A percentile compares a stretch with the other conserved stretches of the same genome.
phyloP scores from a whole-genome alignment of 1,140 invertebrate species.

The Apis florea region DNA sequence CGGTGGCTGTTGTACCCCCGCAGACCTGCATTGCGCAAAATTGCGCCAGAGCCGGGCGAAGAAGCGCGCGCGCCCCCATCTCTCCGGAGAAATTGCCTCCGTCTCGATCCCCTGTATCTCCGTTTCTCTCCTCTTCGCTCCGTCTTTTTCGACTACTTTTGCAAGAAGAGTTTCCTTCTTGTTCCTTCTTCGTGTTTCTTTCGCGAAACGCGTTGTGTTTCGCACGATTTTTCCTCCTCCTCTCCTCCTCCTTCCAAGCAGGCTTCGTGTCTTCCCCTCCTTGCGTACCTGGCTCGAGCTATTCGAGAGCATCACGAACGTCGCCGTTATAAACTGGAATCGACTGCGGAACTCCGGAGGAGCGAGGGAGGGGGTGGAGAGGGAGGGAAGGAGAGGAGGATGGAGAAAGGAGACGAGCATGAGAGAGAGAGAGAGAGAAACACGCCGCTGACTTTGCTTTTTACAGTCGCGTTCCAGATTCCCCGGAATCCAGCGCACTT shows the following conservation, averaged over 20 bases:
- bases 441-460: constrained; percentile 64
- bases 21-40: constrained; percentile 73
- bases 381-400: constrained; percentile 13
- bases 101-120: neutral
- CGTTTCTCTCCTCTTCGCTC: neutral
- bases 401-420: neutral
- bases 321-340: constrained; percentile 47
- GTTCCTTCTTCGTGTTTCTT: neutral
- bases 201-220: neutral
- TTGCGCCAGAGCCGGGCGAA: constrained; percentile 57
- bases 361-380: constrained; percentile 4
- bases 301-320: constrained; percentile 20
- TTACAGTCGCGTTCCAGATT: constrained; percentile 69
- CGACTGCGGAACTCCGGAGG: constrained; percentile 33
- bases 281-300: neutral
- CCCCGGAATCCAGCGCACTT: constrained; percentile 63
- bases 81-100: constrained; percentile 56
- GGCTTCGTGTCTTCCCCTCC: neutral
- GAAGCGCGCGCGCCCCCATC: constrained; percentile 35
- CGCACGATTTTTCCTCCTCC: neutral
- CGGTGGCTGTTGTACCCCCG: constrained; percentile 1
- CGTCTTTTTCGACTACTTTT: neutral
- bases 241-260: neutral
- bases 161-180: too few relatives aligned
- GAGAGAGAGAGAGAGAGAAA: constrained; percentile 36